Base-by-base conservation (phyloP, 2,888 invertebrate species). In the Tetramorium bicarinatum region DNA sequence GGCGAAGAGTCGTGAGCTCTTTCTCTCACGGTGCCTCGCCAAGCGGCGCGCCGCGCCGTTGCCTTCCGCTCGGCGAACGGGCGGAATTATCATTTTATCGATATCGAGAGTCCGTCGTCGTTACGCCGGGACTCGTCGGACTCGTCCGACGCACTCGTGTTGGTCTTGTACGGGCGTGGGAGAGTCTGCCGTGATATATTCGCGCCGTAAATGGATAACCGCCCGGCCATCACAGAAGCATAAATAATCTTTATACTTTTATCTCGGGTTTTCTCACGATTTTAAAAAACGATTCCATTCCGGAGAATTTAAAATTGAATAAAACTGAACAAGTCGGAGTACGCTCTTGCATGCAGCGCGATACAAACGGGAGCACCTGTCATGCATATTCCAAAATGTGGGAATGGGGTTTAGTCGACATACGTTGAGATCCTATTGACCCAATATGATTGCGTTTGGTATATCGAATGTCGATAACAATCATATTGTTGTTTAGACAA, bases 1-100 rank as follows among this genome's bases (percentile, higher is more conserved):
- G 59, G 82, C 62, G 80, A 59, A 54, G 29, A 34, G 66, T 52
- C 67, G 81, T 47, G 79, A 61, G 79, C 47, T 59, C 66, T 72
- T 76, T 87, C 88, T 87, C 88, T 87, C 86, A 82, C 87, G 89
- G 72, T 82, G 77, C 80, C 54, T 61, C 61, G 72, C 76, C 52
- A 44, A 47, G 21, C 62, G 38, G 47, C 67, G 47, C 29, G 61
- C 69, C 64, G 71, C 74, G 64, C 69, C 64, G 75, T 84, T 72
- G 72, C 62, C 84, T 87, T 85, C 74, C 71, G 82, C 74, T 83
- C 81, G 85, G 41, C 84, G 77, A 72, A 66, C 87, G 59, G 74
- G 74, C 82, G 64, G 75, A 54, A 56, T 79, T 79, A 72, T 81
- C 77, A 83, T 38, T 67, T 49, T 71, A 66, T 79, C 82, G 80